Conservation (phyloP, 1,140 invertebrate species). For the Chelonus insularis region DNA sequence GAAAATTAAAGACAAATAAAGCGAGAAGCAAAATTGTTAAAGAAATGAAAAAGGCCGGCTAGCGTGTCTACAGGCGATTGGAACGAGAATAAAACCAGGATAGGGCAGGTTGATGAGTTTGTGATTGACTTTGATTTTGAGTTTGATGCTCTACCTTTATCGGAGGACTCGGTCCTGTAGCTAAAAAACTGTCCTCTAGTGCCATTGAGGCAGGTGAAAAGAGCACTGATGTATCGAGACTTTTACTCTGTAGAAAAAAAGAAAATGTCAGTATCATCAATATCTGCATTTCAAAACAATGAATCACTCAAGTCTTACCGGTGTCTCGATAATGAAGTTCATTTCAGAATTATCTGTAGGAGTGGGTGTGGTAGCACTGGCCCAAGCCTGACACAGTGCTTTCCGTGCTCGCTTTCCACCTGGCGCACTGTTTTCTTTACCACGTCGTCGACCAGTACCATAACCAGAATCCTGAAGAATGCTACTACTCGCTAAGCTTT, state of each 20-base stretch:
- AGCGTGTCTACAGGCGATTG: conserved; percentile 61
- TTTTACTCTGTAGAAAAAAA: conserved; percentile 74
- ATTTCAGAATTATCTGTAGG: conserved; percentile 61
- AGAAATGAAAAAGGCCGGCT: conserved; percentile 54
- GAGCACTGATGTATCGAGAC: conserved; percentile 76
- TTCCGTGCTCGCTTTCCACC: conserved; percentile 72
- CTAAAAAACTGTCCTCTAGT: conserved; percentile 60
- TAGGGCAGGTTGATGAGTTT: conserved; percentile 52
- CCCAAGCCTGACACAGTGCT: conserved; percentile 75
- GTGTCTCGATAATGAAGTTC: conserved; percentile 73
- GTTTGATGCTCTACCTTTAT: conserved; percentile 54
- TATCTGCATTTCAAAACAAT: neutral
- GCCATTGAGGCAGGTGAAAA: conserved; percentile 85
- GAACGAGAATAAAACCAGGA: conserved; percentile 59
- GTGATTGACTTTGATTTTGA: conserved; percentile 50
- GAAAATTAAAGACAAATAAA: conserved; percentile 19
- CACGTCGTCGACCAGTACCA: conserved; percentile 62
- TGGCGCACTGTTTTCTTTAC: conserved; percentile 71
- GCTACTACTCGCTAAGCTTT: conserved; percentile 54
- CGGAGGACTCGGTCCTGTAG: conserved; percentile 54
- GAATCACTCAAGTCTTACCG: conserved; percentile 72
- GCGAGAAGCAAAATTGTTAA: conserved; percentile 34
- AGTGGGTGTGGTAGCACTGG: conserved; percentile 51
- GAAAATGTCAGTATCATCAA: neutral
- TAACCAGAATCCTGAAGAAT: conserved; percentile 65